These are phyloP conservation scores for Neoascia interrupta DNA, from an alignment of 2,888 invertebrate species.

Conservation along the genomic window DNA sequence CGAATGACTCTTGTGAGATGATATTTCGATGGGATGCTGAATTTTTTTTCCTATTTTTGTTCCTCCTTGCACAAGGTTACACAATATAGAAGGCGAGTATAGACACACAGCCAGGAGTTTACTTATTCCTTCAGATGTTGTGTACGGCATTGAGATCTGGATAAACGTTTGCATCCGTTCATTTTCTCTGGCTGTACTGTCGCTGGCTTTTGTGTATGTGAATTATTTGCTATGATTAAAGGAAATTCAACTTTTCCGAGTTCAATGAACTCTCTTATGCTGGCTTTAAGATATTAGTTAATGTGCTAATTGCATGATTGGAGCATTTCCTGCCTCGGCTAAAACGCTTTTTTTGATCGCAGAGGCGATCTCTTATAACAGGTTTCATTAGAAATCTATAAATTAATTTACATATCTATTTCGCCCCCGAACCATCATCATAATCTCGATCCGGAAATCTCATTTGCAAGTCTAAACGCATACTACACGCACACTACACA, in stretches of 20 bases:
- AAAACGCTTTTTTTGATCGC: neutral
- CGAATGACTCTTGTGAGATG: conserved; percentile 22
- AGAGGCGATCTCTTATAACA: conserved; percentile 8
- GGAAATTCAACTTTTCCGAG: neutral
- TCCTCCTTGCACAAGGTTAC: neutral
- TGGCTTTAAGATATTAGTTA: neutral
- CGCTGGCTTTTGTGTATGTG: neutral
- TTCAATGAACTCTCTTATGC: neutral
- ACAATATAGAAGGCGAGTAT: neutral
- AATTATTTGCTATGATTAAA: neutral
- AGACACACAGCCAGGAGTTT: neutral
- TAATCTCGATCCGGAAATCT: conserved; percentile 48
- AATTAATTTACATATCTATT: conserved; percentile 30
- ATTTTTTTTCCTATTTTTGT: neutral
- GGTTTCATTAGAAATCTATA: conserved; percentile 10
- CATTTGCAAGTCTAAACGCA: conserved; percentile 44
- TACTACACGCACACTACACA: too few relatives aligned
- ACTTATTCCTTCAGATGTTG: neutral
- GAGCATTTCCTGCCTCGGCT: conserved; percentile 16
- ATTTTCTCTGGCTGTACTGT: neutral
- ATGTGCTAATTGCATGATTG: neutral
- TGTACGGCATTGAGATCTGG: neutral
- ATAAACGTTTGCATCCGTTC: conserved; percentile 11
- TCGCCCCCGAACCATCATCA: neutral
- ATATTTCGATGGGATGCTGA: neutral